Conservation (phyloP, 1,140 invertebrate genomes). For the Pachyrhynchus sulphureomaculatus region DNA sequence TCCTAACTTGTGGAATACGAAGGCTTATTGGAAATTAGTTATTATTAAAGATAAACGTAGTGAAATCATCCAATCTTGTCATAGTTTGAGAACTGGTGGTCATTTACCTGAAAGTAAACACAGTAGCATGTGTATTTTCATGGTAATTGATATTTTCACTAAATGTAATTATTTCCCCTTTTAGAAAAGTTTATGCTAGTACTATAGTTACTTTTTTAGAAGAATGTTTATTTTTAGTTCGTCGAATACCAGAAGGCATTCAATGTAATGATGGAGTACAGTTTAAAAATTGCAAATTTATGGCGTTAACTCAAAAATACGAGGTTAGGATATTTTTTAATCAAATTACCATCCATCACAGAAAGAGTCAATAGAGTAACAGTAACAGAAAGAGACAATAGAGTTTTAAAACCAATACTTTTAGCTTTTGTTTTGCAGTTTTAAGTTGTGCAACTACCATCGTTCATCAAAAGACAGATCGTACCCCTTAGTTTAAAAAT, state of each 20-base stretch:
- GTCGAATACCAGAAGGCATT: background rate
- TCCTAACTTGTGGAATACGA: no score
- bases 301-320: slow-evolving; percentile 4
- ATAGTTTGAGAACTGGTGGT: no score
- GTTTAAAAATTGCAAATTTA: background rate
- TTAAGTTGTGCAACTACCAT: slow-evolving; percentile 40
- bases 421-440: slow-evolving; percentile 30
- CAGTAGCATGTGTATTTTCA: no score
- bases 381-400: slow-evolving; percentile 39
- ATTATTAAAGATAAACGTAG: no score
- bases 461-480: slow-evolving; percentile 36
- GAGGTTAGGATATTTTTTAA: no score
- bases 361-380: no score
- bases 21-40: no score
- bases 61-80: no score
- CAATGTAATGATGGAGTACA: slow-evolving; percentile 17
- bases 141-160: no score
- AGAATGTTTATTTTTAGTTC: slow-evolving; percentile 17
- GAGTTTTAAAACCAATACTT: slow-evolving; percentile 38
- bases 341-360: no score
- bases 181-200: slow-evolving; percentile 1
- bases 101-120: no score
- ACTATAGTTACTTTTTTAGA: slow-evolving; percentile 4
- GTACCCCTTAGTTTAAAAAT: slow-evolving; percentile 33
- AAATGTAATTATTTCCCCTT: no score